phyloP scores from a whole-genome alignment of 2,797 vertebrate species.

The Enoplosus armatus region DNA sequence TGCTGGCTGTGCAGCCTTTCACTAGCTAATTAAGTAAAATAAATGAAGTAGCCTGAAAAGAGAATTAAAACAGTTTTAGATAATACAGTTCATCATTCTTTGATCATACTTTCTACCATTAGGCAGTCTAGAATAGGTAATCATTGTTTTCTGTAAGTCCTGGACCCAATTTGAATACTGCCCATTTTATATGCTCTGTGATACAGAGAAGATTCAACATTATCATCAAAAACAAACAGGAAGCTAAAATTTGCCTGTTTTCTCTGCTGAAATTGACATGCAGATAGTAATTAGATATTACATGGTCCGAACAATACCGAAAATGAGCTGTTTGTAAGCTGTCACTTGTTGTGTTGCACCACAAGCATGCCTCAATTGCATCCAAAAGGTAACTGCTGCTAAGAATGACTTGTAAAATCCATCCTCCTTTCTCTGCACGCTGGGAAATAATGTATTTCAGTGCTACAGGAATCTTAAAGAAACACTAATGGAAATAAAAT shows the following conservation, averaged over 20 bases:
- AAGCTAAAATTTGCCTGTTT: conserved; percentile 5
- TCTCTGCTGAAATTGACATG: conserved; percentile 32
- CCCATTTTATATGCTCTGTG: conserved; percentile 5
- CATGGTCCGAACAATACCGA: conserved; percentile 59
- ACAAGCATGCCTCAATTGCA: conserved; percentile 60
- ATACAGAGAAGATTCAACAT: conserved; percentile 12
- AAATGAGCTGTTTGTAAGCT: conserved; percentile 64
- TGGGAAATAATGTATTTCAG: conserved; percentile 52
- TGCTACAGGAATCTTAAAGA: conserved; percentile 56
- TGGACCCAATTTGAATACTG: not conserved
- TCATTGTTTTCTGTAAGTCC: not conserved
- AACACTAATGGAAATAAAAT: conserved; percentile 59
- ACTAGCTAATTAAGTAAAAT: conserved; percentile 33
- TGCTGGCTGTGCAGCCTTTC: not conserved
- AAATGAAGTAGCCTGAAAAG: conserved; percentile 18
- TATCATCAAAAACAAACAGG: conserved; percentile 22
- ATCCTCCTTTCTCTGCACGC: conserved; percentile 27
- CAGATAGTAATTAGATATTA: conserved; percentile 55
- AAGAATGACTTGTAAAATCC: conserved; percentile 65
- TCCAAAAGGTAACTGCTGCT: conserved; percentile 64
- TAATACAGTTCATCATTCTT: conserved; percentile 15
- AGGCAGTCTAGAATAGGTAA: not conserved
- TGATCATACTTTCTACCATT: not conserved
- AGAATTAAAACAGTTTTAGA: conserved; percentile 2
- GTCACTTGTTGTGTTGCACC: conserved; percentile 54